Conservation (phyloP, 2,888 invertebrate species). For the Zonitis immaculata region DNA sequence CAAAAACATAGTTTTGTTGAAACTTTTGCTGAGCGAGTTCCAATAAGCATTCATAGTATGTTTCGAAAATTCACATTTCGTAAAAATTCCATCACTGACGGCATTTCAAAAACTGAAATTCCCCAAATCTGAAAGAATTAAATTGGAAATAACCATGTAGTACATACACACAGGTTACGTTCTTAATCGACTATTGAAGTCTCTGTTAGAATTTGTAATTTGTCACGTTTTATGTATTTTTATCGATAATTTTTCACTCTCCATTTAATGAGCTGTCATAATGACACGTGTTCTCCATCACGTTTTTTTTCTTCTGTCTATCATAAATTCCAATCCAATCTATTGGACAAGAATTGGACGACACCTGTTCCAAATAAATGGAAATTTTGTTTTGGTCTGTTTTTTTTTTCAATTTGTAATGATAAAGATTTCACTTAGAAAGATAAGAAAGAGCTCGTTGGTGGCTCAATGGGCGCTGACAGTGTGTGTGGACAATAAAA, state of each 20-base stretch:
- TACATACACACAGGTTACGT: no score
- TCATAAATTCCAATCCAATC: no score
- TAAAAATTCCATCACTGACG: no score
- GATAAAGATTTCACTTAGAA: not conserved
- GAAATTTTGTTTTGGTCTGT: not conserved
- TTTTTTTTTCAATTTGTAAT: not conserved
- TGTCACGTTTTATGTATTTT: not conserved
- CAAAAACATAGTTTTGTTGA: no score
- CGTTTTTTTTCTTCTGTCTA: no score
- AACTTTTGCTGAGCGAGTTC: no score
- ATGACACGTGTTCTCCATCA: not conserved
- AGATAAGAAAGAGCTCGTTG: not conserved
- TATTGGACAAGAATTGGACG: no score
- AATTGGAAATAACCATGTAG: no score
- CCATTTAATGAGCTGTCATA: not conserved
- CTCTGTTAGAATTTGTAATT: not conserved
- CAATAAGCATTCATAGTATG: no score
- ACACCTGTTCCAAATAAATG: not conserved
- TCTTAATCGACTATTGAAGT: not conserved
- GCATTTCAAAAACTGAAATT: no score
- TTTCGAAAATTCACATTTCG: no score
- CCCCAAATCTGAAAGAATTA: no score
- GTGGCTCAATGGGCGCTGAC: not conserved
- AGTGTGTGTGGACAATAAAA: not conserved
- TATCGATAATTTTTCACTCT: not conserved